phyloP scores from a whole-genome alignment of 2,113 vertebrate genomes.

The Dicerorhinus sumatrensis region DNA sequence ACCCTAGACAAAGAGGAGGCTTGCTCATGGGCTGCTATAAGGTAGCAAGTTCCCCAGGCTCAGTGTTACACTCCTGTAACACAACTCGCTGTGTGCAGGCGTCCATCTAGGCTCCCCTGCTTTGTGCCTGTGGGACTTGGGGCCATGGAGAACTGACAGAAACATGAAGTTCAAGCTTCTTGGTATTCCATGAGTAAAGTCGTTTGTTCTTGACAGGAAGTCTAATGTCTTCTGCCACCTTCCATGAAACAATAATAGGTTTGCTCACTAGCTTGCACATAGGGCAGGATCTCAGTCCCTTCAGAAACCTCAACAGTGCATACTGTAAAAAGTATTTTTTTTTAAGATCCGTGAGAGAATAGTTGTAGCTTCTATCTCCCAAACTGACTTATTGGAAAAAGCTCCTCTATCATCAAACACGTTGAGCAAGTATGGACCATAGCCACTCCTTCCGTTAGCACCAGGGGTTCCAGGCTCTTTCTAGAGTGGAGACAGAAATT shows the following conservation, averaged over 20 bases:
- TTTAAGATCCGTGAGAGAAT: neutral
- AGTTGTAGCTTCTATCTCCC: neutral
- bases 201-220: neutral
- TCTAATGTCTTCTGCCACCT: neutral
- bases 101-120: neutral
- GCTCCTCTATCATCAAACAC: neutral
- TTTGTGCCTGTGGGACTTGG: neutral
- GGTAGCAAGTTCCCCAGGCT: neutral
- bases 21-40: neutral
- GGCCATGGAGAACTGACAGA: neutral
- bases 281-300: neutral
- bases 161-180: neutral
- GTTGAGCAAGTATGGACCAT: neutral
- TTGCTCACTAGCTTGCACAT: neutral
- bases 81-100: neutral
- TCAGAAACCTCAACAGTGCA: neutral
- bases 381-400: neutral
- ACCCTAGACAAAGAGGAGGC: neutral
- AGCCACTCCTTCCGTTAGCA: neutral
- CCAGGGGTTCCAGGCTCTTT: neutral
- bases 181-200: neutral
- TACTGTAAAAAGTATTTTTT: neutral
- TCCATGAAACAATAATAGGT: neutral
- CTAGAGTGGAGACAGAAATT: neutral
- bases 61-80: neutral